These are phyloP conservation scores for Phalanger gymnotis DNA, from an alignment of 2,797 vertebrate genomes.

Conservation along the genomic window DNA sequence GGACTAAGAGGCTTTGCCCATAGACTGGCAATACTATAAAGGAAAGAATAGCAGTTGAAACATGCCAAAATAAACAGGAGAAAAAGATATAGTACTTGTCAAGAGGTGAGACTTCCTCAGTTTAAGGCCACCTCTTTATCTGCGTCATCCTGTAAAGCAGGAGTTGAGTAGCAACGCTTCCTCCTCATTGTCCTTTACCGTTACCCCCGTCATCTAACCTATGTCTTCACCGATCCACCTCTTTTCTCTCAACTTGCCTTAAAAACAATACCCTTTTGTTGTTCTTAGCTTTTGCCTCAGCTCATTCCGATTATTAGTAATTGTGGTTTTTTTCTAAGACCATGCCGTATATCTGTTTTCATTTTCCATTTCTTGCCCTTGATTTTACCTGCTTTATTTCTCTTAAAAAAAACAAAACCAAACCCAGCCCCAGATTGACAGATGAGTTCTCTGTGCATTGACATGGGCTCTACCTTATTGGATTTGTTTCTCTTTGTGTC, in stretches of 20 bases:
- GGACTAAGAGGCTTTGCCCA: background rate
- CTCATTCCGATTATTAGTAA: background rate
- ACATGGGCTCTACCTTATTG: background rate
- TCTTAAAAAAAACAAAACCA: background rate
- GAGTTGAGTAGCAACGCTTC: background rate
- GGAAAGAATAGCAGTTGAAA: background rate
- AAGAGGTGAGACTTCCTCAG: background rate
- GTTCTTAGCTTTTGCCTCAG: background rate
- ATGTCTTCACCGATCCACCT: background rate
- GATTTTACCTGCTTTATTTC: background rate
- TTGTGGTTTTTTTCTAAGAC: background rate
- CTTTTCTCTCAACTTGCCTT: background rate
- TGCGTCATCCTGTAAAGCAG: background rate
- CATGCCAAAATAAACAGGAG: background rate
- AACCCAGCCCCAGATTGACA: background rate
- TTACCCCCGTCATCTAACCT: background rate
- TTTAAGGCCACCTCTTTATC: background rate
- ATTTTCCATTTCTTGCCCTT: background rate
- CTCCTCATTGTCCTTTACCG: background rate
- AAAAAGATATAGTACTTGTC: background rate
- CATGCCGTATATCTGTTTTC: background rate
- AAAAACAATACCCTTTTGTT: background rate
- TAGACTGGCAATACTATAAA: background rate
- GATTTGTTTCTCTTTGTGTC: background rate
- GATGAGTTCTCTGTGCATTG: background rate